These are phyloP conservation scores for Taenaris catops DNA, from an alignment of 2,888 invertebrate genomes.

Conservation along the genomic window DNA sequence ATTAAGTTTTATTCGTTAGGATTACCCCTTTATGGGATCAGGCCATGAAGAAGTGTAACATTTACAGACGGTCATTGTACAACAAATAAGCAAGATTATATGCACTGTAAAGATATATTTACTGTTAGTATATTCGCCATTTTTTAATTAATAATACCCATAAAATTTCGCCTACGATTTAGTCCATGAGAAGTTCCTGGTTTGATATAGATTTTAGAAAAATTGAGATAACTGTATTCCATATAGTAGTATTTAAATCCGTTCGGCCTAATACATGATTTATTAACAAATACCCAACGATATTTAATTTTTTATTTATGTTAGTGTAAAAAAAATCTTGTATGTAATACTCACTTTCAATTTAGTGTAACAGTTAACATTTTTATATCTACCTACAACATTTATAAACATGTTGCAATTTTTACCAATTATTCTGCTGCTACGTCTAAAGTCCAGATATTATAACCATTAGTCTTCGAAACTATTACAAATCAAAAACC, in stretches of 20 bases:
- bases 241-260: too few relatives aligned
- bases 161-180: too few relatives aligned
- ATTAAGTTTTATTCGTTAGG: too few relatives aligned
- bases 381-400: constrained; percentile 11
- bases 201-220: too few relatives aligned
- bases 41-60: constrained; percentile 27
- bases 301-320: too few relatives aligned
- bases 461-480: background rate
- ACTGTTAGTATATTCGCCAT: too few relatives aligned
- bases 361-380: constrained; percentile 10
- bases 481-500: constrained; percentile 9
- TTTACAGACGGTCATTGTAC: constrained; percentile 28
- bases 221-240: too few relatives aligned
- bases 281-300: too few relatives aligned
- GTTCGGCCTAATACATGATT: too few relatives aligned
- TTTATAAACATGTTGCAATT: constrained; percentile 8
- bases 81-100: constrained; percentile 28
- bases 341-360: constrained; percentile 24
- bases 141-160: too few relatives aligned
- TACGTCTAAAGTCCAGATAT: background rate
- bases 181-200: too few relatives aligned
- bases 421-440: background rate
- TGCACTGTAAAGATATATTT: constrained; percentile 35
- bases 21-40: constrained; percentile 29
- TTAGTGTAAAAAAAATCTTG: too few relatives aligned